Evolutionary conservation across 1,140 invertebrate genomes (phyloP), one percentile per base, ranked within the genome.

Genomic region (Leptoteleia sp.): DNA sequence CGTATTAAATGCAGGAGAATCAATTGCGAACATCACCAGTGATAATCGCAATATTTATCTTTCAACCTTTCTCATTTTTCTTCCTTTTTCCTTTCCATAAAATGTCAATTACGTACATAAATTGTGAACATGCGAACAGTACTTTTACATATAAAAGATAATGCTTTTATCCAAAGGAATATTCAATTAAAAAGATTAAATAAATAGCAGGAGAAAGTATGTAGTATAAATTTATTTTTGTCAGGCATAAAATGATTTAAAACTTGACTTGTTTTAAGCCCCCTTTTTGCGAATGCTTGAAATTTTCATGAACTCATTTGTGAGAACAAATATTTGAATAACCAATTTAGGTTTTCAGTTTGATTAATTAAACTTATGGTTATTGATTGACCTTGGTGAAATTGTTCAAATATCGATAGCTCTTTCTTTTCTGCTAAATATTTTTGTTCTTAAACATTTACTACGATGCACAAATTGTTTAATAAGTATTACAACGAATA

Each of bases 1-100:
- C 17, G 47, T 62, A 47, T 61, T 71, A 54, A 62, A 62, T 61
- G 55, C 47, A 54, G 35, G 64, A 15, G 42, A 68, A 68, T 68
- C 64, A 68, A 68, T 68, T 68, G 17, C 16, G 16, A 55, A 57
- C 50, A 48, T 38, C 22, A 11, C 4, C 3, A 6, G 9, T 4
- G 33, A 57, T 48, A 37, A 57, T 68, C n/a, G 35, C n/a, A 50
- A 47, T 48, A 45, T 68, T 68, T 57, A 31, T 68, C 37, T 55
- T 35, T 25, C 4, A 6, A 27, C n/a, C n/a, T n/a, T n/a, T n/a
- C n/a, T n/a, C n/a, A n/a, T n/a, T n/a, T n/a, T n/a, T n/a, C n/a
- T n/a, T n/a, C n/a, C n/a, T n/a, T 8, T 31, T 8, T 67, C 45
- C 37, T 48, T 48, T 27, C 13, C 25, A 1, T 9, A 4, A 1